These are phyloP conservation scores for Zootermopsis nevadensis DNA, from an alignment of 2,888 invertebrate genomes.

Conservation along the genomic window DNA sequence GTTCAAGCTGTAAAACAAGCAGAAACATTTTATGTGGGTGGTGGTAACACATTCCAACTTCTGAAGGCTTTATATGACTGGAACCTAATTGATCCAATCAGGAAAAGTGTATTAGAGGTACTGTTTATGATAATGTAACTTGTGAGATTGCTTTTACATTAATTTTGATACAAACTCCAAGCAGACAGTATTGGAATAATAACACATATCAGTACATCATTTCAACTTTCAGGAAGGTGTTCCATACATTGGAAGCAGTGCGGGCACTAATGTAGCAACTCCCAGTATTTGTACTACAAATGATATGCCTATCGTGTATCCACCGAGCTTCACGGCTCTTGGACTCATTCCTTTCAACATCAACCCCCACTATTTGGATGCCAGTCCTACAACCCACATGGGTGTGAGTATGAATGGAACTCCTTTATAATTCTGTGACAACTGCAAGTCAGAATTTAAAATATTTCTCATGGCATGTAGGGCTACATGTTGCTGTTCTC, in stretches of 20 bases:
- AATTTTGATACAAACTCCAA: neutral
- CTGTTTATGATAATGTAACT: neutral
- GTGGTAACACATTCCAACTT: conserved; percentile 84
- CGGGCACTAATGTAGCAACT: conserved; percentile 76
- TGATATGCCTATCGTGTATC: conserved; percentile 88
- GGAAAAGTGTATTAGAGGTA: conserved; percentile 59
- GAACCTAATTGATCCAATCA: conserved; percentile 73
- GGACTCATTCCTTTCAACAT: conserved; percentile 84
- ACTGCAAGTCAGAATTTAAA: too few relatives aligned
- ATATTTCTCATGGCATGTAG: too few relatives aligned
- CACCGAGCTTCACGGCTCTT: conserved; percentile 78
- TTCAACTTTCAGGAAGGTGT: conserved; percentile 5
- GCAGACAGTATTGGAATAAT: too few relatives aligned
- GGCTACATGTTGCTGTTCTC: too few relatives aligned
- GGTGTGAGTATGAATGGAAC: conserved; percentile 68
- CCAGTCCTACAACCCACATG: conserved; percentile 73
- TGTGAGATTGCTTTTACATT: neutral
- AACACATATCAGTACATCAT: conserved; percentile 64
- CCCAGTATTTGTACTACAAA: conserved; percentile 84
- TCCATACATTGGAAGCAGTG: conserved; percentile 16
- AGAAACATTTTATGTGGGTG: conserved; percentile 81
- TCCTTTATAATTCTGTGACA: too few relatives aligned
- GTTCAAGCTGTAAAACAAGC: conserved; percentile 69
- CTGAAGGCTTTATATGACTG: conserved; percentile 77
- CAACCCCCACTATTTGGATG: conserved; percentile 85